Evolutionary conservation across 2,113 vertebrate genomes (phyloP).

Genomic region (Craseonycteris thonglongyai): DNA sequence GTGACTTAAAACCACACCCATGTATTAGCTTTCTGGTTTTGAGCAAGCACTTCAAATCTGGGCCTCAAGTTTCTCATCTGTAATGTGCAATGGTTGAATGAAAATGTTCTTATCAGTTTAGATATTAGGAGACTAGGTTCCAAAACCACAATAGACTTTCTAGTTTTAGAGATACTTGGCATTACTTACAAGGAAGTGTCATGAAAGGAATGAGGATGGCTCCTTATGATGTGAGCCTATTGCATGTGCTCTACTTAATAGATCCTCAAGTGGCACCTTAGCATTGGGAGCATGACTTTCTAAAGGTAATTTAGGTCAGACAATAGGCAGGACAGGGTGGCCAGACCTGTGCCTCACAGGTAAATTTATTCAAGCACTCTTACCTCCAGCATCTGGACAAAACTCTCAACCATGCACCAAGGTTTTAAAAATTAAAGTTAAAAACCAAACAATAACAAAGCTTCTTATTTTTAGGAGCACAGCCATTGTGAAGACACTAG

Average conservation of each 20-base stretch:
- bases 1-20: background rate
- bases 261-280: background rate
- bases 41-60: background rate
- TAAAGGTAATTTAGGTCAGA: background rate
- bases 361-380: background rate
- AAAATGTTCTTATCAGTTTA: background rate
- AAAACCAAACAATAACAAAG: background rate
- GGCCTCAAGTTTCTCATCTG: background rate
- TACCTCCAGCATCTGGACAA: background rate
- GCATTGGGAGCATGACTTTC: background rate
- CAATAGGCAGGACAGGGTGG: background rate
- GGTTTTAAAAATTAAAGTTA: background rate
- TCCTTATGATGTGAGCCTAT: background rate
- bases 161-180: background rate
- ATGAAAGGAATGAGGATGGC: background rate
- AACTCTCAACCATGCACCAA: background rate
- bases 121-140: background rate
- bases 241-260: too few relatives aligned
- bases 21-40: background rate
- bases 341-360: background rate
- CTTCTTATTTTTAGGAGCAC: background rate
- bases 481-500: background rate
- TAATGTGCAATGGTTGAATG: background rate
- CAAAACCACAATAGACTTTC: background rate
- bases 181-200: background rate